Evolutionary conservation across 2,888 invertebrate genomes (phyloP).

Genomic region (Ectemnius lituratus): DNA sequence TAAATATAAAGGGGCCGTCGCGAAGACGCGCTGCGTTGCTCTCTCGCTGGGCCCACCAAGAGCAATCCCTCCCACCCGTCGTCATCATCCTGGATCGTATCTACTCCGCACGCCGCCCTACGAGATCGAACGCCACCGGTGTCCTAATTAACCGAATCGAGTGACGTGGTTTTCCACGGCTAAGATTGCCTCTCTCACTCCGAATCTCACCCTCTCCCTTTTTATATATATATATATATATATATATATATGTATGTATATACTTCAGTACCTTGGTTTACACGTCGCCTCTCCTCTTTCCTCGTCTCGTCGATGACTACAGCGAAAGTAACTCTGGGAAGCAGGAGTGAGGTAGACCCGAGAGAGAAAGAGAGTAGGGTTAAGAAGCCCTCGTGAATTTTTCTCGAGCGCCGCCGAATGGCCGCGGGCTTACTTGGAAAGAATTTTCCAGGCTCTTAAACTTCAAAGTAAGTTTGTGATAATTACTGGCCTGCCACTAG

Average conservation of each 20-base stretch:
- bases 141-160: slow-evolving; percentile 40
- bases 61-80: slow-evolving; percentile 12
- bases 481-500: not conserved
- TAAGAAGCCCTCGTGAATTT: slow-evolving; percentile 2
- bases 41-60: not conserved
- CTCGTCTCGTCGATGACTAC: not conserved
- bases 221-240: not conserved
- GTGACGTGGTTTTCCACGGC: not conserved
- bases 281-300: not conserved
- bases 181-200: not conserved
- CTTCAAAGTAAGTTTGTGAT: slow-evolving; percentile 9
- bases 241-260: too few relatives aligned
- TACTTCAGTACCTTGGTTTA: too few relatives aligned
- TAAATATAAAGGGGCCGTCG: slow-evolving; percentile 54
- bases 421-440: not conserved
- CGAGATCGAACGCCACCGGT: slow-evolving; percentile 31
- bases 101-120: slow-evolving; percentile 43
- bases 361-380: not conserved
- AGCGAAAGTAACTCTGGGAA: not conserved
- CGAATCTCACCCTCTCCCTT: not conserved
- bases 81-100: not conserved
- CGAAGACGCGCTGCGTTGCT: not conserved
- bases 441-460: slow-evolving; percentile 7
- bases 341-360: too few relatives aligned
- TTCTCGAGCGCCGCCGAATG: slow-evolving; percentile 3